phyloP scores from a whole-genome alignment of 2,797 vertebrate genomes.

The Sus cebifrons region DNA sequence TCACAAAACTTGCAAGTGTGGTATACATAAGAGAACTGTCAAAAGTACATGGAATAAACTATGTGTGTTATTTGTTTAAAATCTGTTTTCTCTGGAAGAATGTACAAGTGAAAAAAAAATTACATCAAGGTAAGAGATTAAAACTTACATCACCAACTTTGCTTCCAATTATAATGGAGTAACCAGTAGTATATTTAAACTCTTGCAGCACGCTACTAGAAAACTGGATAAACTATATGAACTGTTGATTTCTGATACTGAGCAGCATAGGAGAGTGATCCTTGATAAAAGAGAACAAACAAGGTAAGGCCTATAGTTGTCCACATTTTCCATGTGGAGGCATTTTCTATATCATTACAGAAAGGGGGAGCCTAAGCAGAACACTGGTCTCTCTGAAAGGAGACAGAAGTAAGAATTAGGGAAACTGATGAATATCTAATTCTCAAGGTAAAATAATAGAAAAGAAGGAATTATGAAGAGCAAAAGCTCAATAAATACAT shows the following conservation, averaged over 20 bases:
- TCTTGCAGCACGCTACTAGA: not conserved
- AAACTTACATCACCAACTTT: not conserved
- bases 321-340: not conserved
- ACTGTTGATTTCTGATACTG: not conserved
- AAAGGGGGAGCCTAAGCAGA: not conserved
- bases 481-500: not conserved
- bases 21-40: not conserved
- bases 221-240: not conserved
- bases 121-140: conserved; percentile 11
- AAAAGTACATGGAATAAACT: conserved; percentile 8
- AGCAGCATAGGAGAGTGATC: not conserved
- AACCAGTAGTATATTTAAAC: not conserved
- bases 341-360: not conserved
- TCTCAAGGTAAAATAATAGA: not conserved
- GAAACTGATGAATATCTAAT: not conserved
- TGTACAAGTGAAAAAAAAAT: not conserved
- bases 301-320: not conserved
- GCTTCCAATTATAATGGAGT: not conserved
- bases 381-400: not conserved
- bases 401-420: conserved; percentile 14
- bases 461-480: not conserved
- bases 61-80: not conserved
- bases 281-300: not conserved
- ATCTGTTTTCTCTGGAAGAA: not conserved
- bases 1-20: not conserved